phyloP scores from a whole-genome alignment of 2,888 invertebrate genomes.

The Dryococelus australis region DNA sequence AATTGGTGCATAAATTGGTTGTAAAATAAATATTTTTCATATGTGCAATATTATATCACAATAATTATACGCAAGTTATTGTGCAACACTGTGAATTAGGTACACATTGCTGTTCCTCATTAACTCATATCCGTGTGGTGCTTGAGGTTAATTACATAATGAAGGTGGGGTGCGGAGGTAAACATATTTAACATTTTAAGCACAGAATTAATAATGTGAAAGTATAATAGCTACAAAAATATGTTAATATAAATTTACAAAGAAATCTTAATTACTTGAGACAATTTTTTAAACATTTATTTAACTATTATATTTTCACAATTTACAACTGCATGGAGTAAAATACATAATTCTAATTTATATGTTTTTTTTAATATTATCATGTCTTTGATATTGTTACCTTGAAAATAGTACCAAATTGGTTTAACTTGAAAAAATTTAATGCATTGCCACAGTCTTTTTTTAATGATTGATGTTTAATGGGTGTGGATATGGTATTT shows the following conservation, averaged over 20 bases:
- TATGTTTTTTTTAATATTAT: not conserved
- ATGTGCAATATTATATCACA: not conserved
- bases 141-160: too few relatives aligned
- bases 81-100: not conserved
- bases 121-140: not conserved
- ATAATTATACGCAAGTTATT: not conserved
- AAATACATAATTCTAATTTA: not conserved
- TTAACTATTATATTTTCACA: slow-evolving; percentile 1
- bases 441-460: not conserved
- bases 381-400: too few relatives aligned
- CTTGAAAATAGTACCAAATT: not conserved
- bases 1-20: not conserved
- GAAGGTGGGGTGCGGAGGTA: slow-evolving; percentile 29
- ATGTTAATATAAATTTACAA: not conserved
- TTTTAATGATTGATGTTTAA: not conserved
- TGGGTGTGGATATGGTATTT: not conserved
- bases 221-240: slow-evolving; percentile 18
- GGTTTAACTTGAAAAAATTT: not conserved
- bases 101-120: not conserved
- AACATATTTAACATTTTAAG: not conserved
- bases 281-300: not conserved
- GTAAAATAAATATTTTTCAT: not conserved
- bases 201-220: not conserved
- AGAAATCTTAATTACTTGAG: not conserved
- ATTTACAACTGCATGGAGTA: not conserved